Evolutionary conservation across 2,797 vertebrate genomes (phyloP), one percentile per base, ranked within the genome.

Genomic region (Oreonectes daqikongensis): DNA sequence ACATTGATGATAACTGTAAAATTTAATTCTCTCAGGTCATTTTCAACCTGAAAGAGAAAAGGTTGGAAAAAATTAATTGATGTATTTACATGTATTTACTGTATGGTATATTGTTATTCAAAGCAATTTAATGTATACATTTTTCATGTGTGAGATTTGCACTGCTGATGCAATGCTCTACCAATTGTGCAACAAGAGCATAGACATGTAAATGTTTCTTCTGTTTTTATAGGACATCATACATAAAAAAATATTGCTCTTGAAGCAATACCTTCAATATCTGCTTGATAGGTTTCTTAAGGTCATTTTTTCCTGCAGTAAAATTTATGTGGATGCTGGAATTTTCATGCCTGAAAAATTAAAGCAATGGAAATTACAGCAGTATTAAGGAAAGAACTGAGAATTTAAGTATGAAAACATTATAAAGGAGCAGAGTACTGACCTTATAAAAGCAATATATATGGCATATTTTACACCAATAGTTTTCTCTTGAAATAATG

Each of bases 401-500:
- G 6, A n/a, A 18, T 42, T 59, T 4, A 40, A 24, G 17, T 26
- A 14, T 8, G 18, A n/a, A 53, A 11, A n/a, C 6, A 9, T n/a
- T n/a, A 17, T 20, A 22, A 40, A 63, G 2, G n/a, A 77, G 26
- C 14, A 30, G 70, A 20, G 2, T 46, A 79, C 85, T 44, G 30
- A 93, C 92, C 87, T 89, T 82, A 64, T 83, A 48, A 94, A 77
- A 30, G 89, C 85, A 6, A 93, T 2, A 77, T 88, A 90, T 84
- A 95, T 86, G 15, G 89, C 89, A 5, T 94, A 95, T 67, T 94
- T 95, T 50, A 96, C 93, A 7, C 84, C 82, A 35, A 96, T 88
- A n/a, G 4, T 63, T 79, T 79, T 83, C 1, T 0, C 80, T 83
- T 79, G 84, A 77, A 80, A 77, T 0, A 84, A 88, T 67, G 88